Evolutionary conservation across 2,888 invertebrate species (phyloP).

Genomic region (Auanema sp.): DNA sequence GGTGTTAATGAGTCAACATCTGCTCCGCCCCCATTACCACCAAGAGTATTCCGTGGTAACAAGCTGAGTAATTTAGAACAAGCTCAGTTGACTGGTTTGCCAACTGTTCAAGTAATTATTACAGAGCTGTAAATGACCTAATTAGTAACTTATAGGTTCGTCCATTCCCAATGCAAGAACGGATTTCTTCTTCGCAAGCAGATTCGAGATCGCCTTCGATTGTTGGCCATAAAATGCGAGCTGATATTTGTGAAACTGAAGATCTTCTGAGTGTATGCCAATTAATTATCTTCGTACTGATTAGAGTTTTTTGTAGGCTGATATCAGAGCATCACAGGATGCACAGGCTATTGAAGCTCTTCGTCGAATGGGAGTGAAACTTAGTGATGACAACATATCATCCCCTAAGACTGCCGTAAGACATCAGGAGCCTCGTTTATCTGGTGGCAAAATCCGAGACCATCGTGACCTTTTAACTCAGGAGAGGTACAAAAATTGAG

Average conservation of each 20-base stretch:
- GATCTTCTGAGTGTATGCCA: background rate
- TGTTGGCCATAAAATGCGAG: background rate
- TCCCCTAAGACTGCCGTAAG: too few species aligned
- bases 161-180: conserved; percentile 19
- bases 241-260: background rate
- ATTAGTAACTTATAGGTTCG: conserved; percentile 16
- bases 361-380: conserved; percentile 15
- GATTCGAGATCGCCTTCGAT: conserved; percentile 34
- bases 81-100: conserved; percentile 34
- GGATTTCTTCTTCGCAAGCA: conserved; percentile 12
- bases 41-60: conserved; percentile 37
- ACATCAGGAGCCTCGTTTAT: background rate
- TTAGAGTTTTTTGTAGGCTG: conserved; percentile 11
- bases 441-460: conserved; percentile 16
- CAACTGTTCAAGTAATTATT: conserved; percentile 27
- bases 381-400: conserved; percentile 16
- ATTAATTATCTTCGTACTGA: background rate
- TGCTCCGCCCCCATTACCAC: conserved; percentile 54
- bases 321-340: conserved; percentile 13
- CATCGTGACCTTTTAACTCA: background rate
- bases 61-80: conserved; percentile 22
- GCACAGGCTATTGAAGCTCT: conserved; percentile 16
- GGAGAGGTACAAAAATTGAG: background rate
- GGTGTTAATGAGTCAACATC: conserved; percentile 2
- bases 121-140: background rate